A percentile compares a stretch with the other conserved stretches of the same genome.
phyloP scores from a whole-genome alignment of 2,888 invertebrate species.

The Dexiosoma caninum region DNA sequence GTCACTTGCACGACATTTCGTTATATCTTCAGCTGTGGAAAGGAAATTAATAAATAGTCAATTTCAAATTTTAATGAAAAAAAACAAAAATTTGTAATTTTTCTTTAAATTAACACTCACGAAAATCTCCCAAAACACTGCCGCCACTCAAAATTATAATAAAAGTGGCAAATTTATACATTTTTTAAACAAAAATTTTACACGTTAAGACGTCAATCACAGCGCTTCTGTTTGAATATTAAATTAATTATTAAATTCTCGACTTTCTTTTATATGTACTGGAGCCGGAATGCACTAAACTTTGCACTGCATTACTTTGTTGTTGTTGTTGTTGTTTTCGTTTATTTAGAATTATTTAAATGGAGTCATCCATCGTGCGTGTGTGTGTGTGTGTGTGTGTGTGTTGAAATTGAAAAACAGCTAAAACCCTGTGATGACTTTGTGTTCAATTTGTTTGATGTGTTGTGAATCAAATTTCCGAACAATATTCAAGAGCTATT shows the following conservation, averaged over 20 bases:
- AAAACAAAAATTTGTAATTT: neutral
- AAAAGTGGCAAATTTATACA: constrained; percentile 21
- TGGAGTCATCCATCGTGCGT: no score
- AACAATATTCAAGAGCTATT: no score
- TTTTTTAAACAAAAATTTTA: neutral
- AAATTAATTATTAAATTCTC: constrained; percentile 71
- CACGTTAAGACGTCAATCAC: neutral
- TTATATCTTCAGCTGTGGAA: constrained; percentile 30
- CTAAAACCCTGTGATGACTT: constrained; percentile 9
- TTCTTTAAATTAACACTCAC: constrained; percentile 28
- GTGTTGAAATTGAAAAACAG: neutral
- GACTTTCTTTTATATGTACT: constrained; percentile 69
- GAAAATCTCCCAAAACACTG: constrained; percentile 18
- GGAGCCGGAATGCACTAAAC: no score
- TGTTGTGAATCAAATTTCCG: no score
- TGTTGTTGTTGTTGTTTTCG: neutral
- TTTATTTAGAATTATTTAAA: constrained; percentile 30
- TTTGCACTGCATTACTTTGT: no score
- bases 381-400: no score
- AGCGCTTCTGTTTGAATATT: constrained; percentile 76
- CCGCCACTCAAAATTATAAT: neutral
- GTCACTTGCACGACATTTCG: constrained; percentile 64
- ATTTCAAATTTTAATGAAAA: no score
- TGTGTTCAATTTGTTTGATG: constrained; percentile 6
- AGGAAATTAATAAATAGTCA: neutral